Conservation (phyloP, 2,888 invertebrate genomes). For the Operophtera brumata region DNA sequence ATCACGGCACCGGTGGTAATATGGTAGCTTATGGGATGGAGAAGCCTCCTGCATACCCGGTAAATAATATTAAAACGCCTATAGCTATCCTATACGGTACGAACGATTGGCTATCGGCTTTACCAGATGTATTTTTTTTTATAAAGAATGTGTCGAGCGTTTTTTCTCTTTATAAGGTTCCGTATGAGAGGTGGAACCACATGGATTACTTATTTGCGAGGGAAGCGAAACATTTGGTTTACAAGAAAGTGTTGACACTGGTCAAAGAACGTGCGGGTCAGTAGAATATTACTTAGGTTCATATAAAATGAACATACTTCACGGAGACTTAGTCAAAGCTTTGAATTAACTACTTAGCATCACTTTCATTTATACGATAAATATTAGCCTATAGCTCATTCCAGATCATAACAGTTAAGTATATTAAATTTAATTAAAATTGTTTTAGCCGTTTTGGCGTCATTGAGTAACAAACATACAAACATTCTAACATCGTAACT, state of each 20-base stretch:
- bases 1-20: slow-evolving; percentile 37
- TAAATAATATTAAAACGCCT: slow-evolving; percentile 32
- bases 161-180: slow-evolving; percentile 30
- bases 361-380: too few relatives aligned
- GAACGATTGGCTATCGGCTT: slow-evolving; percentile 39
- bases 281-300: background rate
- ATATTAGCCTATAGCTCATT: too few relatives aligned
- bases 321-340: too few relatives aligned
- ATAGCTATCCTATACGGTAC: slow-evolving; percentile 35
- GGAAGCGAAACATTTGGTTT: slow-evolving; percentile 32
- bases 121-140: slow-evolving; percentile 33
- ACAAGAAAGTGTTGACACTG: slow-evolving; percentile 22
- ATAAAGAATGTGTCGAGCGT: slow-evolving; percentile 34
- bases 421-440: too few relatives aligned
- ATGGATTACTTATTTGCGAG: slow-evolving; percentile 41
- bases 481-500: too few relatives aligned
- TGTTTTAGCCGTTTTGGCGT: too few relatives aligned
- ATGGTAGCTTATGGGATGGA: slow-evolving; percentile 27
- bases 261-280: background rate
- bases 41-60: slow-evolving; percentile 14
- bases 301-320: too few relatives aligned
- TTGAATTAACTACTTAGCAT: too few relatives aligned
- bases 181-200: slow-evolving; percentile 37
- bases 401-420: too few relatives aligned
- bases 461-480: too few relatives aligned